phyloP scores from a whole-genome alignment of 2,113 vertebrate genomes.

The Poeciliopsis occidentalis region DNA sequence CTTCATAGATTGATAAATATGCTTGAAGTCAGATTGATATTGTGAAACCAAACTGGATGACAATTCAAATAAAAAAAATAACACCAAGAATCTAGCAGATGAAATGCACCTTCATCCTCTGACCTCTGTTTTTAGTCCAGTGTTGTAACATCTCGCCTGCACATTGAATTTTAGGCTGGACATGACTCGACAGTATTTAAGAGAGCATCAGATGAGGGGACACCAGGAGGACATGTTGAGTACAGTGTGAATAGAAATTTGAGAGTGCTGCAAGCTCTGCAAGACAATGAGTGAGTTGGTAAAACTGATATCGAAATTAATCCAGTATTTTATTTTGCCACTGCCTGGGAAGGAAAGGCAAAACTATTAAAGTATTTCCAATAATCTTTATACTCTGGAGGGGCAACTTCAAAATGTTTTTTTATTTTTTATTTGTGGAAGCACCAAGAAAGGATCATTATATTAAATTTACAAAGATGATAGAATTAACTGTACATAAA shows the following conservation, averaged over 20 bases:
- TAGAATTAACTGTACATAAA: background rate
- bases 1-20: background rate
- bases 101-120: background rate
- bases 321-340: background rate
- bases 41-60: too few species aligned
- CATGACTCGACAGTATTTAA: background rate
- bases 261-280: slow-evolving; percentile 6
- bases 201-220: slow-evolving; percentile 1
- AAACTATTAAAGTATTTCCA: background rate
- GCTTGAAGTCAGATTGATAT: background rate
- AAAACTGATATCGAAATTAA: slow-evolving; percentile 22
- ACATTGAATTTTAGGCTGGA: slow-evolving; percentile 4
- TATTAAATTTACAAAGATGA: background rate
- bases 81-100: background rate
- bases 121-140: background rate
- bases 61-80: background rate
- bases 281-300: slow-evolving; percentile 20
- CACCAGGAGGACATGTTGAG: background rate
- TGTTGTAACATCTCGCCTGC: background rate
- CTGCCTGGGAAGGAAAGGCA: slow-evolving; percentile 12
- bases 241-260: slow-evolving; percentile 8
- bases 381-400: background rate
- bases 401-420: background rate
- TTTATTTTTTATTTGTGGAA: slow-evolving; percentile 3
- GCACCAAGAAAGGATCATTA: background rate